Percentiles rank a stretch among this genome's conserved stretches.
Conservation (phyloP, 2,797 vertebrate species). For the Cryptoprocta ferox region DNA sequence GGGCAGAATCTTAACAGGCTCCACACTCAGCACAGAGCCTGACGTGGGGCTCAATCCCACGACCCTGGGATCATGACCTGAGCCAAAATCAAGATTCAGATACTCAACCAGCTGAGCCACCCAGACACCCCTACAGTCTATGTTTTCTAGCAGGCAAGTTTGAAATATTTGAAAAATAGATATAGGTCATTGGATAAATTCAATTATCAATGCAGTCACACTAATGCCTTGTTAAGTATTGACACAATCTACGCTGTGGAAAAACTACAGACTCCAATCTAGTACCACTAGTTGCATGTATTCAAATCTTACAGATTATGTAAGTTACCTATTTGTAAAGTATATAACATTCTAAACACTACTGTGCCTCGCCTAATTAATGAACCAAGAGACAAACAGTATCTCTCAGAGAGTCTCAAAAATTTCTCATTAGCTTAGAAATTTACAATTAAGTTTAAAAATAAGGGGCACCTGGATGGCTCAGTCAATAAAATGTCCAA, state of each 20-base stretch:
- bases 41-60: too few relatives aligned
- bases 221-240: background rate
- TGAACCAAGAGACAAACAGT: background rate
- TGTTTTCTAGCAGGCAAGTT: background rate
- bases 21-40: too few relatives aligned
- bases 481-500: too few relatives aligned
- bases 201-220: background rate
- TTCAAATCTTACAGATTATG: constrained; percentile 7
- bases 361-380: background rate
- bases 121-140: background rate
- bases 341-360: background rate
- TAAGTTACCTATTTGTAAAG: background rate
- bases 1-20: too few relatives aligned
- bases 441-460: constrained; percentile 4
- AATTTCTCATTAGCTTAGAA: background rate
- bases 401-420: background rate
- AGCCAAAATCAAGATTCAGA: too few relatives aligned
- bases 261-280: background rate
- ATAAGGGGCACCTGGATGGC: background rate
- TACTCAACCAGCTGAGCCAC: too few relatives aligned
- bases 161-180: constrained; percentile 43
- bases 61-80: too few relatives aligned
- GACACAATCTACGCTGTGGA: background rate
- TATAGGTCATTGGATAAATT: background rate
- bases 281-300: background rate